Evolutionary conservation across 1,140 invertebrate genomes (phyloP), one percentile per base, ranked within the genome.

Genomic region (Drosophila takahashii): DNA sequence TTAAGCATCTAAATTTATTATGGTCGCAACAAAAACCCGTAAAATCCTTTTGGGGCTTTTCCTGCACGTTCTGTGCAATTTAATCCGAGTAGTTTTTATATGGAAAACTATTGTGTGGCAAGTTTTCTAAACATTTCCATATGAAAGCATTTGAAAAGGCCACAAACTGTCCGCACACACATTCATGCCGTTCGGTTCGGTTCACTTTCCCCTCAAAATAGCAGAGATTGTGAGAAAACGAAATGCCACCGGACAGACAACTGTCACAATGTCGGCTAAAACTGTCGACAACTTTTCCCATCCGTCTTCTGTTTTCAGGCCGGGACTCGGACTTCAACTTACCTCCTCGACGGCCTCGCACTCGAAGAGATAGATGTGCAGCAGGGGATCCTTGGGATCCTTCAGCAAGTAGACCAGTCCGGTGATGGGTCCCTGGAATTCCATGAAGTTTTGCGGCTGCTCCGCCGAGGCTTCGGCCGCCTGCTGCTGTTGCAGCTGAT

Each of bases 301-400:
- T 75, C 39, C 58, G 57, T 64, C 60, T 69, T 73, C 39, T 59
- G 51, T 32, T 27, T 26, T 41, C 0, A 34, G 34, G 32, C 27
- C 10, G 16, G 42, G 15, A 15, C 8, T 7, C 22, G 36, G 44
- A 18, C 22, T 18, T 11, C 5, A 29, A 93, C 94, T 95, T 92
- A 95, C 95, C 92, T 95, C 94, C 61, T 92, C 92, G 5, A 93
- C 92, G 37, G 94, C 93, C n/a, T 93, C 84, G 16, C 95, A 94
- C 80, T 94, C 93, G 74, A 94, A 95, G 13, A 95, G 92, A 91
- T 95, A 95, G 77, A 95, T 95, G 77, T 95, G 94, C 10, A 95
- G 92, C 7, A 95, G 90, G 39, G 93, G 93, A 74, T 95, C 94
- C 70, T 93, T 93, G 66, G 94, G 93, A 90, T 95, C 94, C 37